phyloP scores from a whole-genome alignment of 2,888 invertebrate genomes.

The Iselma pallidipennis region DNA sequence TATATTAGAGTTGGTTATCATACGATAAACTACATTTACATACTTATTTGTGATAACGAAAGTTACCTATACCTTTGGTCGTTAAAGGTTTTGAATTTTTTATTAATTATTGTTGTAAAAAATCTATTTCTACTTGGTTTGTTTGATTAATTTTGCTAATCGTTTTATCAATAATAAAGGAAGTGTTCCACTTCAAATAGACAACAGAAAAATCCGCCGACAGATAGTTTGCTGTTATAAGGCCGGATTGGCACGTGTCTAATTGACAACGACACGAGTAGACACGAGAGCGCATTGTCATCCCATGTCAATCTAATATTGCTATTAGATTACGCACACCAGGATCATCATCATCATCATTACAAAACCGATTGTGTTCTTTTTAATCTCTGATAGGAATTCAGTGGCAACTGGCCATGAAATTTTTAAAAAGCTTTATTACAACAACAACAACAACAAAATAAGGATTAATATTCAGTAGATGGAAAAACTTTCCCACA shows the following conservation, averaged over 20 bases:
- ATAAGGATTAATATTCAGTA: too few relatives aligned
- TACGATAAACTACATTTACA: too few relatives aligned
- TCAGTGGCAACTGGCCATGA: conserved; percentile 20
- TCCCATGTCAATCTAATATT: conserved; percentile 46
- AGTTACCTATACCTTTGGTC: too few relatives aligned
- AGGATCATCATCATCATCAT: conserved; percentile 39
- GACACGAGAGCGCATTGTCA: conserved; percentile 41
- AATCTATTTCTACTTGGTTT: too few relatives aligned
- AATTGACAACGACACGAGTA: conserved; percentile 45
- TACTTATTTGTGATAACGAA: too few relatives aligned
- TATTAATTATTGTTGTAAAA: too few relatives aligned
- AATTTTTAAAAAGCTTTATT: conserved; percentile 24
- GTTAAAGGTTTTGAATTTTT: too few relatives aligned
- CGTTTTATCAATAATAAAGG: background rate
- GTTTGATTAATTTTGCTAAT: background rate
- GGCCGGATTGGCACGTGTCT: conserved; percentile 40
- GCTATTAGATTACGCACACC: conserved; percentile 48
- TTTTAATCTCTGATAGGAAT: conserved; percentile 19
- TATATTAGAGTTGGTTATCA: too few relatives aligned
- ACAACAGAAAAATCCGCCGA: conserved; percentile 33
- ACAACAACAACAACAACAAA: conserved; percentile 5
- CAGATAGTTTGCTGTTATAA: conserved; percentile 7
- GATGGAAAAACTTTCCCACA: background rate
- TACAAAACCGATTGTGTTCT: conserved; percentile 33
- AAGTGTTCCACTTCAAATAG: background rate